Evolutionary conservation across 2,113 vertebrate species (phyloP).

Genomic region (Scolopax mira): DNA sequence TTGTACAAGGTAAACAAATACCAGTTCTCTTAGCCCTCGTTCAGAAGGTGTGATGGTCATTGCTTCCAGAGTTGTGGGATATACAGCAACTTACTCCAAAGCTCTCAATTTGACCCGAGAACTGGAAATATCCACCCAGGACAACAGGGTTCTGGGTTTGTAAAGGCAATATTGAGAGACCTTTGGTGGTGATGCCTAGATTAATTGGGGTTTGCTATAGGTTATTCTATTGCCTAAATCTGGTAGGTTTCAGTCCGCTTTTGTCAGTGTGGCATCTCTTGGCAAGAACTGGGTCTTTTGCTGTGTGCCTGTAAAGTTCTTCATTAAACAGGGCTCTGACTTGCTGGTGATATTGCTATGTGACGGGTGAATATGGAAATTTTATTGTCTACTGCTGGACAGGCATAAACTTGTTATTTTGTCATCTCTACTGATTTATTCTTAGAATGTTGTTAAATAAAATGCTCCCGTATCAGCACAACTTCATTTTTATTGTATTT

Average conservation of each 20-base stretch:
- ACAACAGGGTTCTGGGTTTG: neutral
- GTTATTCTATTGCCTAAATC: neutral
- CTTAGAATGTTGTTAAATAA: neutral
- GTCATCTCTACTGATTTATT: neutral
- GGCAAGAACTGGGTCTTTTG: neutral
- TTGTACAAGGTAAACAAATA: neutral
- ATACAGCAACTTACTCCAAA: neutral
- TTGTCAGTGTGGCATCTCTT: neutral
- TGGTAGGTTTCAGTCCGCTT: neutral
- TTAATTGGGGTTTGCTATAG: neutral
- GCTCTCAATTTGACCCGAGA: neutral
- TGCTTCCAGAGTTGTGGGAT: neutral
- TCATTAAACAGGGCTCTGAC: neutral
- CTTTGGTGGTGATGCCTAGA: neutral
- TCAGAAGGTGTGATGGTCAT: neutral
- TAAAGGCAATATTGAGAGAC: neutral
- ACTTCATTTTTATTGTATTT: neutral
- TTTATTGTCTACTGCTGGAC: neutral
- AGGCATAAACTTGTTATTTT: neutral
- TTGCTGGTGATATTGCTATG: neutral
- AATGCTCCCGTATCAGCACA: neutral
- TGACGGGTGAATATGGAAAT: neutral
- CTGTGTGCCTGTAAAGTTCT: neutral
- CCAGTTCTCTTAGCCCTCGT: rapidly evolving
- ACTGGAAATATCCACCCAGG: neutral